Conservation (phyloP, 2,888 invertebrate genomes). For the Rhamphomyia laevipes region DNA sequence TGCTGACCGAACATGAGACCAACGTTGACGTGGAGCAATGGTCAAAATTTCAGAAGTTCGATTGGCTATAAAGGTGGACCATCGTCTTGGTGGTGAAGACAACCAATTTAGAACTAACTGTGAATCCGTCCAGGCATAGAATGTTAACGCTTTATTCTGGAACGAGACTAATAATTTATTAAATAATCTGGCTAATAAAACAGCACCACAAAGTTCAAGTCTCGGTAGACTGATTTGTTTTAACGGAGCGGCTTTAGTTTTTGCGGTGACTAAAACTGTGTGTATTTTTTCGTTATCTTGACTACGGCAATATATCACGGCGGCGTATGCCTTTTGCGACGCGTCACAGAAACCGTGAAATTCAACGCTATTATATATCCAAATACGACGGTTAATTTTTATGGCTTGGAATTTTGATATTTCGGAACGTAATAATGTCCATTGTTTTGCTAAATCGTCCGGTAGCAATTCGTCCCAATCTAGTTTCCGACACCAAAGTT, state of each 20-base stretch:
- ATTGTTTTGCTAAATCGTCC: background rate
- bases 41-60: constrained; percentile 13
- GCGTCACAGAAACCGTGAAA: constrained; percentile 6
- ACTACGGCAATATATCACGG: too few relatives aligned
- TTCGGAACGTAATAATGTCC: background rate
- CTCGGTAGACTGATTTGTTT: constrained; percentile 10
- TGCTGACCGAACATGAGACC: constrained; percentile 12
- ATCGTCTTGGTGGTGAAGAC: constrained; percentile 11
- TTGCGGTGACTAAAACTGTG: too few relatives aligned
- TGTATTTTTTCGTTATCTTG: too few relatives aligned
- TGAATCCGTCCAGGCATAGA: constrained; percentile 21
- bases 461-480: background rate
- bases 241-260: too few relatives aligned
- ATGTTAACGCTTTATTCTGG: background rate
- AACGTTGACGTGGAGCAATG: constrained; percentile 7
- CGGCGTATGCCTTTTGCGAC: constrained; percentile 11
- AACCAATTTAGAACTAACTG: constrained; percentile 23
- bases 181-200: constrained; percentile 1
- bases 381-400: too few relatives aligned
- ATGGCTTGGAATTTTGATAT: too few relatives aligned
- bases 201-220: constrained; percentile 10
- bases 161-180: too few relatives aligned
- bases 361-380: too few relatives aligned
- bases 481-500: background rate
- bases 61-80: constrained; percentile 14